phyloP scores from a whole-genome alignment of 2,797 vertebrate species.

The Protonibea diacanthus region DNA sequence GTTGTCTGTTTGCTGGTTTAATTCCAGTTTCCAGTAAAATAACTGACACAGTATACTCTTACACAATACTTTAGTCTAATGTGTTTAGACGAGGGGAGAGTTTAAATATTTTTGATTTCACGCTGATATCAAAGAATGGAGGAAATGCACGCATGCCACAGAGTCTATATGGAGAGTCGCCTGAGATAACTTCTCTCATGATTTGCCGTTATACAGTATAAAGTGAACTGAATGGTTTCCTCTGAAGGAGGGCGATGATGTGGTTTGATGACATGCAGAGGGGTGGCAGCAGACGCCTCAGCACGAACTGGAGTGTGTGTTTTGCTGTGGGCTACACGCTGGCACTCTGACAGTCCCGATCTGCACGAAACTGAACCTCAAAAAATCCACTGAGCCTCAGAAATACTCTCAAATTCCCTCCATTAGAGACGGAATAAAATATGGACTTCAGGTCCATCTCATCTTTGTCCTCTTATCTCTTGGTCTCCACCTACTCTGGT shows the following conservation, averaged over 20 bases:
- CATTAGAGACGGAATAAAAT: conserved; percentile 15
- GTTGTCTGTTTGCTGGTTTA: background rate
- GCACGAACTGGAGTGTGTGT: background rate
- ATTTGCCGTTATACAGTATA: too few relatives aligned
- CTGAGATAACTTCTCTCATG: too few relatives aligned
- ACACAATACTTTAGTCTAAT: background rate
- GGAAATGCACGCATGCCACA: too few relatives aligned
- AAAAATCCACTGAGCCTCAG: conserved; percentile 16
- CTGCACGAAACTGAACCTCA: conserved; percentile 6
- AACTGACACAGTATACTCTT: background rate
- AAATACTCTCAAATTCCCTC: conserved; percentile 23
- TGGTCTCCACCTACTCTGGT: too few relatives aligned
- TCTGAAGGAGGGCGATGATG: background rate
- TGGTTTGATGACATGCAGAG: background rate
- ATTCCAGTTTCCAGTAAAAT: background rate
- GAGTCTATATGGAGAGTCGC: too few relatives aligned
- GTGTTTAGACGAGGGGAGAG: background rate
- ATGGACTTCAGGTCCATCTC: conserved; percentile 11
- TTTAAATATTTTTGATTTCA: background rate
- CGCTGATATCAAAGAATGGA: background rate
- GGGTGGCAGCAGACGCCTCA: conserved; percentile 2
- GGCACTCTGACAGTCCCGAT: conserved; percentile 1
- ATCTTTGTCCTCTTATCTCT: background rate
- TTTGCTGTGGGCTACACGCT: conserved; percentile 1
- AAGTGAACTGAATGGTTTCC: too few relatives aligned